Conservation (phyloP, 2,888 invertebrate genomes). For the Himalopsyche anomala region DNA sequence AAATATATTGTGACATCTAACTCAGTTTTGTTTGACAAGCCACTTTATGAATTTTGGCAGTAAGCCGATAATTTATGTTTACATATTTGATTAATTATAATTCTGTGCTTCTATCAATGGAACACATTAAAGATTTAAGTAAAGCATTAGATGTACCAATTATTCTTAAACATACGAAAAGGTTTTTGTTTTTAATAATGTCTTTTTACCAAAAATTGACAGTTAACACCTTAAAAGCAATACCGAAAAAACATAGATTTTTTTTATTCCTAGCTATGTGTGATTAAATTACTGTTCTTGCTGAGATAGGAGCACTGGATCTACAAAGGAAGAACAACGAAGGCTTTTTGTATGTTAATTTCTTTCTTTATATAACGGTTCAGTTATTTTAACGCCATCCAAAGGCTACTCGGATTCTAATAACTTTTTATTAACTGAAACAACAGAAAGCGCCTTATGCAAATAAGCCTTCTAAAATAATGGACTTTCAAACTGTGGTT, state of each 20-base stretch:
- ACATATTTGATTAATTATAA: too few relatives aligned
- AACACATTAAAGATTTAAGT: too few relatives aligned
- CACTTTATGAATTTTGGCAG: too few relatives aligned
- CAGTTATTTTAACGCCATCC: conserved; percentile 46
- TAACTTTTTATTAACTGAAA: conserved; percentile 45
- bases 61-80: too few relatives aligned
- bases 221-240: background rate
- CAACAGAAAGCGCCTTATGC: conserved; percentile 41
- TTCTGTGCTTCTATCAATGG: too few relatives aligned
- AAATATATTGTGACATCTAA: too few relatives aligned
- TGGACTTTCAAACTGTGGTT: conserved; percentile 24
- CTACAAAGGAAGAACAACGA: conserved; percentile 21
- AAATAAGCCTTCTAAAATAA: conserved; percentile 24
- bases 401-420: conserved; percentile 36
- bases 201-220: too few relatives aligned
- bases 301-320: background rate
- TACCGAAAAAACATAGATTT: background rate
- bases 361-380: conserved; percentile 43
- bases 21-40: too few relatives aligned
- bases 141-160: too few relatives aligned
- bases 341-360: conserved; percentile 42
- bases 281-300: background rate
- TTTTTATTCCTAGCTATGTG: background rate
- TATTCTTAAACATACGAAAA: too few relatives aligned
- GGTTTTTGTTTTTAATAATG: too few relatives aligned